Evolutionary conservation across 2,113 vertebrate species (phyloP).

Genomic region (Poicephalus meyeri): DNA sequence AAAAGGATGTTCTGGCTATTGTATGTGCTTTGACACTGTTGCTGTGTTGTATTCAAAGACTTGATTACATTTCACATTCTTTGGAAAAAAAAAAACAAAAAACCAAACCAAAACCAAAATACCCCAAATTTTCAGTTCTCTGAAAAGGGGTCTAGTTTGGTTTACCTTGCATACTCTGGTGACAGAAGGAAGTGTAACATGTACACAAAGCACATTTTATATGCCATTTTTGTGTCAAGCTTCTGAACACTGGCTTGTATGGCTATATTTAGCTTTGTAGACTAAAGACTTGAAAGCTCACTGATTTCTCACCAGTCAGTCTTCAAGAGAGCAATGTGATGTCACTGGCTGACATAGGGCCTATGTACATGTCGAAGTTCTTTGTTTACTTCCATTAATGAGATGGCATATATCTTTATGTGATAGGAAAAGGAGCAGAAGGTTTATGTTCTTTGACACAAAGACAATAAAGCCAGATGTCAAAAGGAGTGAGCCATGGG

Average conservation of each 20-base stretch:
- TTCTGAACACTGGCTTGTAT: neutral
- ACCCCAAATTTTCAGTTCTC: neutral
- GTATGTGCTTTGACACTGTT: neutral
- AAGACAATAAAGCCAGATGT: neutral
- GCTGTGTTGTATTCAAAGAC: neutral
- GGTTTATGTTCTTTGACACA: neutral
- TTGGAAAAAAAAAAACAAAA: neutral
- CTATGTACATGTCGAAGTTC: neutral
- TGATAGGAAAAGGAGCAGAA: neutral
- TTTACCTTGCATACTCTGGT: neutral
- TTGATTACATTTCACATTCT: neutral
- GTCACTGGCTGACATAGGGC: neutral
- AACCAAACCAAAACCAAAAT: neutral
- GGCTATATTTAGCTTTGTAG: neutral
- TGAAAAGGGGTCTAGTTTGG: neutral
- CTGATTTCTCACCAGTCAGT: neutral
- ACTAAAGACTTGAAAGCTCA: neutral
- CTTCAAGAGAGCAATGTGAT: neutral
- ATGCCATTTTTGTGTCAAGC: neutral
- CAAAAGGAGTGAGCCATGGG: neutral
- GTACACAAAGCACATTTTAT: neutral
- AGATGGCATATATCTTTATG: neutral
- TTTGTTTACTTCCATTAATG: neutral
- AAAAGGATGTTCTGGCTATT: neutral
- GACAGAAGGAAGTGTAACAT: neutral